These are phyloP conservation scores for Nasonia giraulti DNA, from an alignment of 1,140 invertebrate species.

Conservation along the genomic window DNA sequence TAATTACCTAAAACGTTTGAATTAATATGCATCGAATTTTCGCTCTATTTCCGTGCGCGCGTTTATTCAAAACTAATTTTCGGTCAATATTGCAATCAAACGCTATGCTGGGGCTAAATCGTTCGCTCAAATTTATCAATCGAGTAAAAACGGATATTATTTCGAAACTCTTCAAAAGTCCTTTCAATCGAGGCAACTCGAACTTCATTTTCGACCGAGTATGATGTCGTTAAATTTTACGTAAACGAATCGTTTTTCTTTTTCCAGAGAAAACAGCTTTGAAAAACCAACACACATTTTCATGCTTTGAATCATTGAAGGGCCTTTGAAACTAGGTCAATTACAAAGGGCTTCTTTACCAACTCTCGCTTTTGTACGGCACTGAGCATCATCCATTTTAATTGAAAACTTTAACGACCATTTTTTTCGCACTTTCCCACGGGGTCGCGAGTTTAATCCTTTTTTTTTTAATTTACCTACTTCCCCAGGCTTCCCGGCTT, in stretches of 20 bases:
- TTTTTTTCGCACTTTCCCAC: not conserved
- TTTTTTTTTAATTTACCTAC: constrained; percentile 3
- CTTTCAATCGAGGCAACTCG: too few relatives aligned
- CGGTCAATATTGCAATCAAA: not conserved
- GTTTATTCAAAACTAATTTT: not conserved
- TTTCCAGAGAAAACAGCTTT: not conserved
- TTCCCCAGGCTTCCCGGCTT: not conserved
- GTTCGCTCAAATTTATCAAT: not conserved
- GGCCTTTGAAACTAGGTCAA: not conserved
- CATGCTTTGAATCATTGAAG: not conserved
- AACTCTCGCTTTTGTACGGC: not conserved
- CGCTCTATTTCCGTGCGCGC: not conserved
- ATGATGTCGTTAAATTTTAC: too few relatives aligned
- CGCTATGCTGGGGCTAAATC: not conserved
- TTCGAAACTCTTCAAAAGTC: too few relatives aligned
- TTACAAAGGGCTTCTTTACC: constrained; percentile 9
- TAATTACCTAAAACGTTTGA: not conserved
- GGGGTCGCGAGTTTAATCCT: not conserved
- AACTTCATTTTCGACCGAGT: too few relatives aligned
- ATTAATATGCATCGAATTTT: constrained; percentile 1
- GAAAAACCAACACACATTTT: not conserved
- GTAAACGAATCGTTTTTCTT: too few relatives aligned
- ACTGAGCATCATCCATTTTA: constrained; percentile 21
- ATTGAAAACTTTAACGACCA: constrained; percentile 31
- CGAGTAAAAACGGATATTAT: too few relatives aligned